Percentiles rank a stretch among this genome's conserved stretches.
These are phyloP conservation scores for Folsomia candida DNA, from an alignment of 2,888 invertebrate genomes.

Conservation along the genomic window DNA sequence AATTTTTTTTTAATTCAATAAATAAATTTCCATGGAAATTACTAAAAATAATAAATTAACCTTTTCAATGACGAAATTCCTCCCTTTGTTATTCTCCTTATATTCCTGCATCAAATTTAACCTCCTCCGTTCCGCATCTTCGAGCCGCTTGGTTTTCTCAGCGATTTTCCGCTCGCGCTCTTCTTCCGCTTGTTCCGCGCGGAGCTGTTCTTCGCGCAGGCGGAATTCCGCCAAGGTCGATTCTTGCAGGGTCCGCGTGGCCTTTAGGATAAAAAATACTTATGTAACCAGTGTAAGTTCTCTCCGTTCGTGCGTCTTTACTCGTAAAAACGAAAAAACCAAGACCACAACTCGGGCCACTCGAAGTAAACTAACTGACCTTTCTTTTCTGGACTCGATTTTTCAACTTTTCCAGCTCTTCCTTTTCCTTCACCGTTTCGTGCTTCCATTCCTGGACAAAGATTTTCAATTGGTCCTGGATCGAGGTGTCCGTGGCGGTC, in stretches of 20 bases:
- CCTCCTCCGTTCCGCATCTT: slow-evolving; percentile 26
- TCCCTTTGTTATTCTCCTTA: slow-evolving; percentile 23
- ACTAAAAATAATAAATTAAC: background rate
- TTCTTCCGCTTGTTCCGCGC: slow-evolving; percentile 20
- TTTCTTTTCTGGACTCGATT: too few species aligned
- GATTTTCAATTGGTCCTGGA: slow-evolving; percentile 26
- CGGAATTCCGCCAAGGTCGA: slow-evolving; percentile 21
- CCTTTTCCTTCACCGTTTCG: slow-evolving; percentile 23
- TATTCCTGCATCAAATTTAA: slow-evolving; percentile 33
- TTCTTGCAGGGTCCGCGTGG: slow-evolving; percentile 24
- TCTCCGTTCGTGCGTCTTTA: too few species aligned
- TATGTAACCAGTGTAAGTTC: too few species aligned
- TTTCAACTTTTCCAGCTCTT: too few species aligned
- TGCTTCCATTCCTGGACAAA: slow-evolving; percentile 32
- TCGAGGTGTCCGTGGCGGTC: slow-evolving; percentile 10
- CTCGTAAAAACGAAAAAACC: too few species aligned
- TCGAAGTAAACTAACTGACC: too few species aligned
- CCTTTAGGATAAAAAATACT: too few species aligned
- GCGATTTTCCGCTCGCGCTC: slow-evolving; percentile 28
- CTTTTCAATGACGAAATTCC: slow-evolving; percentile 21
- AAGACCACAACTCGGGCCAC: too few species aligned
- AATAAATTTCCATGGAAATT: background rate
- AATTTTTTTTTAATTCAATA: background rate
- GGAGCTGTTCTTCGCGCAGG: slow-evolving; percentile 23
- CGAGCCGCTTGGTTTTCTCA: slow-evolving; percentile 26